Base-by-base conservation (phyloP, 2,113 vertebrate genomes). In the Triplophysa siluroides region DNA sequence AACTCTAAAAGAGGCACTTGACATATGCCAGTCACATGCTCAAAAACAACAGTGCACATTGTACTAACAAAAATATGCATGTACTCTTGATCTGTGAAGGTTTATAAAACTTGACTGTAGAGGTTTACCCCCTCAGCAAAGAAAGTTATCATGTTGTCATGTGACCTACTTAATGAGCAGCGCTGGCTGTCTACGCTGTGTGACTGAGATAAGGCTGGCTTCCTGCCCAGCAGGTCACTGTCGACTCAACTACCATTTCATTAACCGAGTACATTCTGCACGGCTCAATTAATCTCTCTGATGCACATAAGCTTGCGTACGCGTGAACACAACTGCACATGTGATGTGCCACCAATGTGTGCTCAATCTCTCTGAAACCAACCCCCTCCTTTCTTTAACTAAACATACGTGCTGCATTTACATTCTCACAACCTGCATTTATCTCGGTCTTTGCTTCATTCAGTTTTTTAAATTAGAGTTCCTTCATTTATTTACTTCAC, bases 171-270 rank as follows among this genome's bases (percentile, higher is more conserved):
- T 67, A 80, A 47, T 65, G 19, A 67, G 50, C 62, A 16, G 14
- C 50, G 3, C 14, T 60, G 23, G 60, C 62, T 58, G n/a, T 61
- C 54, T 80, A 38, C 54, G 13, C 61, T n/a, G 10, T 29, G 62
- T 58, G 50, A 47, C 14, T 50, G 21, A 65, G 67, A 75, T 56
- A 33, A 50, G n/a, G 54, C 6, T 16, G 58, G 29, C 66, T 82
- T 75, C 43, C 72, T 54, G 47, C 26, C 18, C 13, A n/a, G 21
- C 68, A 78, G 4, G n/a, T 61, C 75, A 64, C 33, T 75, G 69
- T 69, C 45, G 78, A 70, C 47, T 60, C 45, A 81, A 70, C 47
- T 60, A 19, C 70, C 12, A 45, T 66, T 76, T 45, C 52, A 72
- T 79, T 64, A 70, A 76, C 50, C 26, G 8, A 23, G 14, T 26